A percentile compares a stretch with the other conserved stretches of the same genome.
phyloP scores from a whole-genome alignment of 37 sponge, comb jelly and placozoan species.

The Bolinopsis microptera region DNA sequence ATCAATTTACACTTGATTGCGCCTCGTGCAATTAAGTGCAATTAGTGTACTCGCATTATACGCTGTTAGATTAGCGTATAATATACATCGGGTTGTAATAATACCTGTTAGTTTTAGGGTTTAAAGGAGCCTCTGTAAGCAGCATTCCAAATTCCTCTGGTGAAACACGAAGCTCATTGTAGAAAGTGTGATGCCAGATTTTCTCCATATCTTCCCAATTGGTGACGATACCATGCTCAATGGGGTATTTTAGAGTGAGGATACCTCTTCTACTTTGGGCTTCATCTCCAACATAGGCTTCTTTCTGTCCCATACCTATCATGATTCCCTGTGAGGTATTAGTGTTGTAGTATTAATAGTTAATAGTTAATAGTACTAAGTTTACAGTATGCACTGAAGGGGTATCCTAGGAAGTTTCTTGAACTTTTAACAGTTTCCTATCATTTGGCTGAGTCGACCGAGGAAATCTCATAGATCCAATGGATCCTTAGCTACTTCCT shows the following conservation, averaged over 20 bases:
- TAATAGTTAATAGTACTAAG: too few relatives aligned
- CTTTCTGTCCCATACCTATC: slow-evolving; percentile 32
- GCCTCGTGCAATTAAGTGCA: too few relatives aligned
- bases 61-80: neutral
- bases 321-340: neutral
- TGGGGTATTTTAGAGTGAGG: slow-evolving; percentile 16
- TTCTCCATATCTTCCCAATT: slow-evolving; percentile 48
- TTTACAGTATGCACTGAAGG: too few relatives aligned
- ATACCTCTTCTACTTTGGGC: neutral
- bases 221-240: slow-evolving; percentile 29
- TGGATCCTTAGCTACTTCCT: too few relatives aligned
- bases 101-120: neutral
- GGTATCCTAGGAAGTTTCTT: too few relatives aligned
- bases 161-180: neutral
- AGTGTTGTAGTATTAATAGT: neutral
- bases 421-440: too few relatives aligned
- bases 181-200: slow-evolving; percentile 42
- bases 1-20: too few relatives aligned
- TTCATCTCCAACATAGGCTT: neutral
- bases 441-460: too few relatives aligned
- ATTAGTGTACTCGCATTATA: too few relatives aligned
- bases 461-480: too few relatives aligned
- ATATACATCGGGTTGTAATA: neutral
- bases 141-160: slow-evolving; percentile 27
- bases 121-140: neutral